Conservation (phyloP, 2,888 invertebrate species). For the Macrophya alboannulata region DNA sequence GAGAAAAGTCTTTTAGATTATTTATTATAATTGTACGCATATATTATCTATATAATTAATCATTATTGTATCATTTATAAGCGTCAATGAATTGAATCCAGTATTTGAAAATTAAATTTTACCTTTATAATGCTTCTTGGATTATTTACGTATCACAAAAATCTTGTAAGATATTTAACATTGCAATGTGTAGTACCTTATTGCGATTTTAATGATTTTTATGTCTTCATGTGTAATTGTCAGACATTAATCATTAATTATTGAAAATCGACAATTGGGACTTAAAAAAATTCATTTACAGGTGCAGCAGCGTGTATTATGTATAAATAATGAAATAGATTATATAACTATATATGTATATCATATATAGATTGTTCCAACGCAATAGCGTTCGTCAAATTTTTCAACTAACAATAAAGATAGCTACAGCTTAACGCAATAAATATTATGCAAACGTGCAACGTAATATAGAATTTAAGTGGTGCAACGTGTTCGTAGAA, state of each 20-base stretch:
- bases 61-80: slow-evolving; percentile 20
- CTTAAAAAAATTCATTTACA: neutral
- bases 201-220: neutral
- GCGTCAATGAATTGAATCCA: slow-evolving; percentile 20
- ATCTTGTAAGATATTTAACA: neutral
- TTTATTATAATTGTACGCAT: slow-evolving; percentile 37
- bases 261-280: neutral
- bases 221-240: neutral
- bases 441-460: slow-evolving; percentile 53
- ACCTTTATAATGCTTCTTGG: neutral
- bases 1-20: neutral
- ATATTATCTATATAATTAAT: slow-evolving; percentile 27
- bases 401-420: slow-evolving; percentile 17
- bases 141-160: neutral
- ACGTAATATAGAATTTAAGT: slow-evolving; percentile 56
- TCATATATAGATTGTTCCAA: neutral
- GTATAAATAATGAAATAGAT: slow-evolving; percentile 18
- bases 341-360: slow-evolving; percentile 3
- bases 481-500: slow-evolving; percentile 45
- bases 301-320: slow-evolving; percentile 28
- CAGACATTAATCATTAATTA: neutral
- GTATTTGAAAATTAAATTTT: neutral
- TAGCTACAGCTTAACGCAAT: slow-evolving; percentile 32
- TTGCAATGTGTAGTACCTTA: neutral
- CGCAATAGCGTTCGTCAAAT: slow-evolving; percentile 29